Evolutionary conservation across 1,140 invertebrate species (phyloP).

Genomic region (Drosophila repletoides): DNA sequence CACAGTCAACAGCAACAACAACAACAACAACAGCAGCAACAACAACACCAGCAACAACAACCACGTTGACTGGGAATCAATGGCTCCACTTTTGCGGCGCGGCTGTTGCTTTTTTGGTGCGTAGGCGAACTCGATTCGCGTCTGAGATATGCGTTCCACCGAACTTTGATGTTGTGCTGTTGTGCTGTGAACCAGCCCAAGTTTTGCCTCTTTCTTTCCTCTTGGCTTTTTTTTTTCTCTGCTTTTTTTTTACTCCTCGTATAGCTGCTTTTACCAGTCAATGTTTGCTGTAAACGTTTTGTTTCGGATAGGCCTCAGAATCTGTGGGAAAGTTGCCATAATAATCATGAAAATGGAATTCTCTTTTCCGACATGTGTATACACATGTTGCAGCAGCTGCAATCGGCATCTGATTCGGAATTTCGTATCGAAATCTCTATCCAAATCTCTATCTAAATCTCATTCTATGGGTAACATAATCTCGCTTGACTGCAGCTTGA

Average conservation of each 20-base stretch:
- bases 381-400: constrained; percentile 66
- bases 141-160: constrained; percentile 78
- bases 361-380: constrained; percentile 58
- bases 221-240: constrained; percentile 22
- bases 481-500: constrained; percentile 56
- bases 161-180: constrained; percentile 80
- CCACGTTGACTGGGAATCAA: constrained; percentile 67
- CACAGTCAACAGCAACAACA: constrained; percentile 21
- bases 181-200: constrained; percentile 67
- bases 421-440: constrained; percentile 21
- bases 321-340: constrained; percentile 77
- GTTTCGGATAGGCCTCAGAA: constrained; percentile 49
- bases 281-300: constrained; percentile 67
- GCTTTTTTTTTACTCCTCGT: background rate
- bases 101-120: constrained; percentile 65
- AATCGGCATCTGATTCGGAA: constrained; percentile 17
- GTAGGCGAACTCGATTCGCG: constrained; percentile 78
- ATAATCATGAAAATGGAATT: constrained; percentile 77
- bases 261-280: constrained; percentile 44
- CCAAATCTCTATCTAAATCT: constrained; percentile 46
- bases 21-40: constrained; percentile 18
- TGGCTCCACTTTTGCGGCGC: constrained; percentile 70
- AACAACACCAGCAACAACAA: constrained; percentile 27
- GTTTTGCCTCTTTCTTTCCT: background rate
- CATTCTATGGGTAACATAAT: constrained; percentile 59